Evolutionary conservation across 2,888 invertebrate species (phyloP), one percentile per base, ranked within the genome.

Genomic region (Xanthia togata): DNA sequence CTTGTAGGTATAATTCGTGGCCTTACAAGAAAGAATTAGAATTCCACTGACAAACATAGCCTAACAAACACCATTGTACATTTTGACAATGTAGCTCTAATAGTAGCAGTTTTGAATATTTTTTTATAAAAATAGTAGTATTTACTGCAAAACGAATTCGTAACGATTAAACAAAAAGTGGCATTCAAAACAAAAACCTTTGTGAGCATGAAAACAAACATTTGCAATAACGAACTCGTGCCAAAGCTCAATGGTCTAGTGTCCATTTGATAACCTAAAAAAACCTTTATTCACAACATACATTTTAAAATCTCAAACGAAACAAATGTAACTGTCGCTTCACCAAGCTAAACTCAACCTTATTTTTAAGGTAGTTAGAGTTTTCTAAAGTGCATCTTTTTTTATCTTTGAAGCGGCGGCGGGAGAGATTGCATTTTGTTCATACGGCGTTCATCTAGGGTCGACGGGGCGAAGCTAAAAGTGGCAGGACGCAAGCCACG

Each of bases 341-440:
- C 11, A 69, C 17, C 72, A 71, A 47, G 14, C 67, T 1, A 90
- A 79, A 89, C 38, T 79, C 26, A 72, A 73, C 89, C 75, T 70
- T 92, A 89, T 87, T 57, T 6, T 55, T 0, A 17, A 17, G 9
- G 14, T 0, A 0, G 38, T 86, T 91, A 80, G 70, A 74, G 70
- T 81, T 78, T 50, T 35, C 41, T 67, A 17, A 65, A 75, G 72
- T 82, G 87, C 76, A 55, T 65, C 79, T 89, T 90, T 91, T 35
- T 91, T 90, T 91, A 88, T 89, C 91, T 93, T 92, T 93, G 90
- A 93, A 89, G 84, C 87, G 83, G 87, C 79, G 87, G 87, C 83
- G 80, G 78, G 87, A 81, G 92, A 94, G 93, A 94, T 94, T 94
- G 94, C 94, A 93, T 94, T 93, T 93, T 93, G 93, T 92, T 93